Evolutionary conservation across 2,113 vertebrate species (phyloP).

Genomic region (Pluvianellus socialis): DNA sequence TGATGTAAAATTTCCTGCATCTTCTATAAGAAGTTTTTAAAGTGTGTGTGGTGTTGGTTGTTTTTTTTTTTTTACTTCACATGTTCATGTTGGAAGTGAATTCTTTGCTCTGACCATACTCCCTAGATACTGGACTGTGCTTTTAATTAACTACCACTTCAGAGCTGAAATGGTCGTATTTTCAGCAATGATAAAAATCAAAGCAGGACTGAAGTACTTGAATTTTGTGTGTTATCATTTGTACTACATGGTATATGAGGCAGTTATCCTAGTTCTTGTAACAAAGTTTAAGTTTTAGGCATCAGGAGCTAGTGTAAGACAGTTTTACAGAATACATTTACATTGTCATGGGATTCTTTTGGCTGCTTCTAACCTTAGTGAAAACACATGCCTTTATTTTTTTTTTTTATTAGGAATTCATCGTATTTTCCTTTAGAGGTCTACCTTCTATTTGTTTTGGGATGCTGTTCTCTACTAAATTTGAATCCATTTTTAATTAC

Average conservation of each 20-base stretch:
- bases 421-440: background rate
- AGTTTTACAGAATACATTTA: background rate
- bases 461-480: background rate
- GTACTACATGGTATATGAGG: background rate
- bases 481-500: background rate
- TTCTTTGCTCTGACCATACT: background rate
- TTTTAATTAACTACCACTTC: background rate
- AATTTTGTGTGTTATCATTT: background rate
- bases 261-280: background rate
- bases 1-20: background rate
- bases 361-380: background rate
- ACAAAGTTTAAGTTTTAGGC: background rate
- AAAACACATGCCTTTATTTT: too few species aligned
- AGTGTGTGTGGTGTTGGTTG: background rate
- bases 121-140: background rate
- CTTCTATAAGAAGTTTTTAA: background rate
- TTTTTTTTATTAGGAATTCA: background rate
- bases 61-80: background rate
- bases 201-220: background rate
- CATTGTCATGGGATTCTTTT: background rate
- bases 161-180: background rate
- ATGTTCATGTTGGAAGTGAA: background rate
- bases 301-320: background rate
- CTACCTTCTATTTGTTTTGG: background rate
- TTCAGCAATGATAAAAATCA: background rate